Evolutionary conservation across 2,888 invertebrate genomes (phyloP).

Genomic region (Mesoligia furuncula): DNA sequence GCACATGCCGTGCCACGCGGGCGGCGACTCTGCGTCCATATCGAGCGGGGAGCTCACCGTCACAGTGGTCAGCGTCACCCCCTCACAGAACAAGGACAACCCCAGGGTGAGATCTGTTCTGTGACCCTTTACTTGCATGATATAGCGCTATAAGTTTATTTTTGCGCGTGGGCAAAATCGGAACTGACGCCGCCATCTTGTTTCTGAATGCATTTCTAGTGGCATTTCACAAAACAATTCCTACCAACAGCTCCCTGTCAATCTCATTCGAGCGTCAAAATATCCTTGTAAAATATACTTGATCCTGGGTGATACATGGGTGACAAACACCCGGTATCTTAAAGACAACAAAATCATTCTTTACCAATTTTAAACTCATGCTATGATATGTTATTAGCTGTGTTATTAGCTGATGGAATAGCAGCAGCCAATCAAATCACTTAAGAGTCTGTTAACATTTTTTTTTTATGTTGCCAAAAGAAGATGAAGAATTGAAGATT

Average conservation of each 20-base stretch:
- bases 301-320: no score
- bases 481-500: no score
- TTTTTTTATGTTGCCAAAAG: no score
- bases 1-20: slow-evolving; percentile 71
- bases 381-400: no score
- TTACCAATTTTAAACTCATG: no score
- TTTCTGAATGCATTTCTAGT: not conserved
- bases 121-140: not conserved
- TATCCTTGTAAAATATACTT: not conserved
- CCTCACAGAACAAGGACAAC: slow-evolving; percentile 61
- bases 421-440: no score
- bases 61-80: slow-evolving; percentile 64
- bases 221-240: not conserved
- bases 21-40: slow-evolving; percentile 75
- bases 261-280: not conserved
- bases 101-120: slow-evolving; percentile 62
- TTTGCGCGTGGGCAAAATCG: not conserved
- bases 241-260: not conserved
- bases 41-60: slow-evolving; percentile 76
- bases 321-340: no score
- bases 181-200: not conserved
- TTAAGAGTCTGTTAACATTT: no score
- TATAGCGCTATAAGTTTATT: not conserved
- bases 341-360: no score
- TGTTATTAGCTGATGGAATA: no score